A percentile compares a stretch with the other conserved stretches of the same genome.
Conservation (phyloP, 2,113 vertebrate genomes). For the Muntiacus reevesi region DNA sequence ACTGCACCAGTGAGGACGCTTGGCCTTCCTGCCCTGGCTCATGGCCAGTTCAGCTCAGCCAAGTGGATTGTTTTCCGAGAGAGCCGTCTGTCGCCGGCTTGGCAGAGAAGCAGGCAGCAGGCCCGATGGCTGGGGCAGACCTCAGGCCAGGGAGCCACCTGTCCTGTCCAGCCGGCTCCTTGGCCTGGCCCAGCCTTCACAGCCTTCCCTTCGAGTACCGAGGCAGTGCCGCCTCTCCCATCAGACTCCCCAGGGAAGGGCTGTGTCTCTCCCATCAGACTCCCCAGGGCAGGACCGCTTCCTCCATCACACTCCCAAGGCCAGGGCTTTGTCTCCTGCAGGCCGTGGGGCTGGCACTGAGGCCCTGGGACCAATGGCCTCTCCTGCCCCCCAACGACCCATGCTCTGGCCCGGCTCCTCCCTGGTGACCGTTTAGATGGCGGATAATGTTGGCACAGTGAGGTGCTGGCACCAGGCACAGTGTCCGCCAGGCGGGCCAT, state of each 20-base stretch:
- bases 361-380: background rate
- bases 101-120: constrained; percentile 32
- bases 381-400: background rate
- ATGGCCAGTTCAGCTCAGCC: constrained; percentile 14
- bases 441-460: background rate
- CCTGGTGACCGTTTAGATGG: background rate
- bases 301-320: background rate
- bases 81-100: constrained; percentile 56
- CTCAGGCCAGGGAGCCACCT: constrained; percentile 30
- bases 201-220: background rate
- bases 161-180: constrained; percentile 40
- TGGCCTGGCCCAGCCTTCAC: background rate
- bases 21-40: constrained; percentile 45
- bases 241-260: background rate
- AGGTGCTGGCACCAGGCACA: background rate
- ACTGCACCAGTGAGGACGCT: background rate
- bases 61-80: constrained; percentile 46
- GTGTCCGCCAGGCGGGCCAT: background rate
- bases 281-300: background rate
- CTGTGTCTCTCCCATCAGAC: background rate
- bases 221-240: background rate
- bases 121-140: constrained; percentile 20
- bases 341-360: background rate
- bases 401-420: background rate
- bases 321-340: background rate